Percentiles rank a stretch among this genome's conserved stretches.
These are phyloP conservation scores for Salvelinus namaycush DNA, from an alignment of 2,113 vertebrate species.

Conservation along the genomic window DNA sequence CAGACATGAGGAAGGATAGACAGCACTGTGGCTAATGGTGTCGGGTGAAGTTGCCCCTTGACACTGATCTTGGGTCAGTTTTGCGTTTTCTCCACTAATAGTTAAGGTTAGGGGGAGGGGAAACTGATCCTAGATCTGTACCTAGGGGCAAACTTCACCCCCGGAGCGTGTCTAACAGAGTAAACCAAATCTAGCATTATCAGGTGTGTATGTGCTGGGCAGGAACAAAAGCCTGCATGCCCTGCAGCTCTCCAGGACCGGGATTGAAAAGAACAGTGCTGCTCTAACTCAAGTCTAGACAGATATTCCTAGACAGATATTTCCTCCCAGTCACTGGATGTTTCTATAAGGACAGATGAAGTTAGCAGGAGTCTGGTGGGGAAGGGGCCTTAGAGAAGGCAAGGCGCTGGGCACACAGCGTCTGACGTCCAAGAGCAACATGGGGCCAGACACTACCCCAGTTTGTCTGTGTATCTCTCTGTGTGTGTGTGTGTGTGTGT, in stretches of 20 bases:
- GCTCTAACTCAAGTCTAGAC: neutral
- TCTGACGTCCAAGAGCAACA: conserved; percentile 43
- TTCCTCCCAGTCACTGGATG: conserved; percentile 8
- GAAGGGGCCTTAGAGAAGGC: conserved; percentile 7
- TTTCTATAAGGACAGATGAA: conserved; percentile 13
- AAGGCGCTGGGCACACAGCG: conserved; percentile 7
- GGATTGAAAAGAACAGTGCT: too few relatives aligned
- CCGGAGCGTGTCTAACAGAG: too few relatives aligned
- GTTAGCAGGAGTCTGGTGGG: neutral
- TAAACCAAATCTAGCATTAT: too few relatives aligned
- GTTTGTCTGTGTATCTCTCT: neutral
- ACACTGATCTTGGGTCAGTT: neutral
- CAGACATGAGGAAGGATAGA: neutral
- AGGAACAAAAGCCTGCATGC: neutral
- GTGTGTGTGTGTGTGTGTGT: conserved; percentile 2
- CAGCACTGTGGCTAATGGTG: neutral
- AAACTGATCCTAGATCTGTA: too few relatives aligned
- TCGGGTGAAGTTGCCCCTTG: too few relatives aligned
- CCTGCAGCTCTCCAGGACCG: too few relatives aligned
- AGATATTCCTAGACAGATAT: conserved; percentile 8
- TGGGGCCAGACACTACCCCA: conserved; percentile 18
- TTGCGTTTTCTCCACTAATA: neutral
- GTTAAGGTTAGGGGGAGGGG: too few relatives aligned
- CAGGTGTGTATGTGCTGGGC: too few relatives aligned
- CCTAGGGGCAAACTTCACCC: too few relatives aligned